Base-by-base conservation (phyloP, 2,113 vertebrate genomes). In the Lota lota region DNA sequence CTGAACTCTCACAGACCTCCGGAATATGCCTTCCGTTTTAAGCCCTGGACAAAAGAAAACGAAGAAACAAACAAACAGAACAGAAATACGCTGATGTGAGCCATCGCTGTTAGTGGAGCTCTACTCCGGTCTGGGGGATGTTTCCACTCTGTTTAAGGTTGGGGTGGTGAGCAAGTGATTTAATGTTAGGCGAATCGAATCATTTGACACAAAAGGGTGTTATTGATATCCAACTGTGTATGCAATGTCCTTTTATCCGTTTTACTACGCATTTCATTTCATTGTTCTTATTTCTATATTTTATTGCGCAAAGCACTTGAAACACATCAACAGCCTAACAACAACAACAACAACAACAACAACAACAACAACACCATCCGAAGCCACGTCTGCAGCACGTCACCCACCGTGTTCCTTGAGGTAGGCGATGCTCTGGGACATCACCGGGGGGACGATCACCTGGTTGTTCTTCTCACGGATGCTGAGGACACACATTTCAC, bases 391-490 rank as follows among this genome's bases (percentile, higher is more conserved):
- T 10, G 40, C 0, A 56, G 5, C 53, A 4, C 21, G 14, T 24
- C 14, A 40, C 66, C 60, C 53, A 97, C 95, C 95, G 85, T 92
- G 94, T 7, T 72, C 78, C 78, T 93, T 91, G 70, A 97, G 84
- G 81, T 94, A 96, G 0, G 85, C 69, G 19, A 95, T 83, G 0
- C 92, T 95, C 78, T 93, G 84, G 17, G 73, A 72, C 76, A 96
- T 80, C 36, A 96, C 95, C 0, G 88, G 92, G 0, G 94, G 96
- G 33, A 97, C 92, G 22, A 93, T 5, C 0, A 87, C 88, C 0
- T 89, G 93, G 7, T 84, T 79, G 68, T 93, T 95, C 89, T 93
- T 95, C 82, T 94, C 93, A 67, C 85, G 89, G 77, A 97, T 91
- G 83, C 94, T 97, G 72, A 1, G 36, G 73, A 20, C 58, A 18